Evolutionary conservation across 2,888 invertebrate genomes (phyloP).

Genomic region (Mylabris sibirica): DNA sequence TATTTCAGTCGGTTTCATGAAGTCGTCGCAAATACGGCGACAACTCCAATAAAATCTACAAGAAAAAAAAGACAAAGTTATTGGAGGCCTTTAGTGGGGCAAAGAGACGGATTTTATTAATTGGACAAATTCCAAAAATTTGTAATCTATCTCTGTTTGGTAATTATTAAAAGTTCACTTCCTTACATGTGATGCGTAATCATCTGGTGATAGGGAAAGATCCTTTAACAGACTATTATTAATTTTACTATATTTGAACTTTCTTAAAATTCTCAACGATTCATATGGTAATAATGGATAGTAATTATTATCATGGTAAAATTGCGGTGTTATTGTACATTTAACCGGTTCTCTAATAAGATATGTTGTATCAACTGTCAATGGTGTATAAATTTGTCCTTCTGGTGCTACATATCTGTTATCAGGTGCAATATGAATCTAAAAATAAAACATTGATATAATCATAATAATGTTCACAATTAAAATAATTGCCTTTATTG

Average conservation of each 20-base stretch:
- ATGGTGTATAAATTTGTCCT: constrained; percentile 61
- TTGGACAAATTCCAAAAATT: background rate
- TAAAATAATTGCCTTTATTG: constrained; percentile 37
- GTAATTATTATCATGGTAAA: constrained; percentile 9
- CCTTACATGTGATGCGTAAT: constrained; percentile 30
- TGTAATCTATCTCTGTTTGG: background rate
- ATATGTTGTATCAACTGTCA: constrained; percentile 68
- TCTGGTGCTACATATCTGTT: constrained; percentile 64
- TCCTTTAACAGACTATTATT: constrained; percentile 28
- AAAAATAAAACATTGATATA: constrained; percentile 31
- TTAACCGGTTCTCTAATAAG: constrained; percentile 61
- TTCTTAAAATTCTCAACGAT: constrained; percentile 24
- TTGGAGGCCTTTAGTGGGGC: too few relatives aligned
- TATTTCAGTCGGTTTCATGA: constrained; percentile 30
- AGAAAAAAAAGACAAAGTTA: constrained; percentile 14
- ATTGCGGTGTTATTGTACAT: constrained; percentile 19
- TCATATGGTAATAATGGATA: constrained; percentile 28
- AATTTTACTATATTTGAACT: constrained; percentile 24
- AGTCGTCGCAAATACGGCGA: constrained; percentile 37
- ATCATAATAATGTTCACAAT: background rate
- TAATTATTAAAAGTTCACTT: background rate
- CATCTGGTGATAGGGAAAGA: constrained; percentile 25
- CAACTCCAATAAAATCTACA: constrained; percentile 42
- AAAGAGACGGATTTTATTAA: too few relatives aligned
- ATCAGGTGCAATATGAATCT: constrained; percentile 64